A percentile compares a stretch with the other conserved stretches of the same genome.
These are phyloP conservation scores for Agriopis leucophaearia DNA, from an alignment of 2,888 invertebrate genomes.

Conservation along the genomic window DNA sequence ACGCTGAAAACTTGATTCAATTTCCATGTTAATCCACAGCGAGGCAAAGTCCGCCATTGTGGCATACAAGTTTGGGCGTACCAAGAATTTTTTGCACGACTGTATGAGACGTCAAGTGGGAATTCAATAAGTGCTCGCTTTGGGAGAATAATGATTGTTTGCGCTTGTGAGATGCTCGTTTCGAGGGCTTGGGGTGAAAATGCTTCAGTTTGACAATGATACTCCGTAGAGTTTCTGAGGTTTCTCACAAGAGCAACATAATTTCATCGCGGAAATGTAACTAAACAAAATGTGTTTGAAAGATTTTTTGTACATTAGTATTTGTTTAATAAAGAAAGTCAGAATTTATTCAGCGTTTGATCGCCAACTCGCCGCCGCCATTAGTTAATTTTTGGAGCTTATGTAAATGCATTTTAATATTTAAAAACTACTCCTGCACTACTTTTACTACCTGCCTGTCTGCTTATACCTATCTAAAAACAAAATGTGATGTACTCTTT, in stretches of 20 bases:
- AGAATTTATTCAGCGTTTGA: no score
- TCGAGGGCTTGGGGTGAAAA: constrained; percentile 19
- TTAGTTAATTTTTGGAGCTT: no score
- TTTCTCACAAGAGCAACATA: constrained; percentile 12
- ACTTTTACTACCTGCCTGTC: no score
- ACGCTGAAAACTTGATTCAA: constrained; percentile 69
- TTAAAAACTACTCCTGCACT: no score
- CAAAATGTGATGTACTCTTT: background rate
- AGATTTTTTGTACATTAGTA: background rate
- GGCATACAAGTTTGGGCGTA: constrained; percentile 55
- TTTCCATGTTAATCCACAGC: constrained; percentile 77
- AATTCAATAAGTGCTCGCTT: constrained; percentile 44
- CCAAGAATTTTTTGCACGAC: constrained; percentile 53
- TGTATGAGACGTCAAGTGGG: constrained; percentile 44
- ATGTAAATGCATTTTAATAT: no score
- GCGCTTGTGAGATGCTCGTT: constrained; percentile 16
- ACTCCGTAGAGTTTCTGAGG: constrained; percentile 8
- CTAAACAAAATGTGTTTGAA: constrained; percentile 10
- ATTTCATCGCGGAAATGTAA: constrained; percentile 4
- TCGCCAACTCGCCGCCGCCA: no score
- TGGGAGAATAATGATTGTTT: constrained; percentile 32
- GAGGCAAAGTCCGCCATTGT: constrained; percentile 66
- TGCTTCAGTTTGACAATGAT: constrained; percentile 25
- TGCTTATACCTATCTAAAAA: no score
- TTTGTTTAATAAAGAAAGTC: no score